Evolutionary conservation across 2,888 invertebrate species (phyloP), one percentile per base, ranked within the genome.

Genomic region (Drosophila rubida): DNA sequence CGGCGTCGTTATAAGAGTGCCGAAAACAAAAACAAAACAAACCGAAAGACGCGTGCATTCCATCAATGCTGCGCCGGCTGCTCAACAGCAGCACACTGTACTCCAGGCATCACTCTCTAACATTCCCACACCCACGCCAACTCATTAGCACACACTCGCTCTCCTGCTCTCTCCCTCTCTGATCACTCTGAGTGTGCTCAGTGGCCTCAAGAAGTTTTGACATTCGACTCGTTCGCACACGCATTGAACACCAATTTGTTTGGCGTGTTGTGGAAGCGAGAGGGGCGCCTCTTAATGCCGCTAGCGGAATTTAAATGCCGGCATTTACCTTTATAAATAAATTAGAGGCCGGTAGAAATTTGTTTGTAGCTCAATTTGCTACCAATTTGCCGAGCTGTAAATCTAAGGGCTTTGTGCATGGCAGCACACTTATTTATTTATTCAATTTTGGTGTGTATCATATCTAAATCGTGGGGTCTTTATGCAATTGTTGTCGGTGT

Each of bases 281-380:
- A 44, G 11, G 19, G 11, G 6, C 27, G 27, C 14, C 16, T 49
- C 45, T 63, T 35, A 8, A 54, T 41, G 69, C 41, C 61, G 73
- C 51, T 54, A 16, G 49, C 53, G 61, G 86, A 84, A 84, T 86
- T 74, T 78, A 73, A 84, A 83, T 86, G 71, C 80, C 67, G 68
- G 65, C 69, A 54, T 55, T 83, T 68, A 69, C 73, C 81, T 84
- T 83, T 70, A 86, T 86, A 79, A 84, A 84, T 84, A 86, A 79
- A 59, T 67, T 77, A 77, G 69, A 86, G 84, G 86, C 60, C 83
- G 70, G 48, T 63, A 65, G 42, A 60, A 83, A 65, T 57, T 3
- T 9, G 58, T 42, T 50, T 46, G 49, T 19, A 64, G 61, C 69
- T 75, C 55, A 54, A 35, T 71, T 71, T 63, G 61, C 51, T 68